Evolutionary conservation across 2,888 invertebrate species (phyloP).

Genomic region (Philereme vetulata): DNA sequence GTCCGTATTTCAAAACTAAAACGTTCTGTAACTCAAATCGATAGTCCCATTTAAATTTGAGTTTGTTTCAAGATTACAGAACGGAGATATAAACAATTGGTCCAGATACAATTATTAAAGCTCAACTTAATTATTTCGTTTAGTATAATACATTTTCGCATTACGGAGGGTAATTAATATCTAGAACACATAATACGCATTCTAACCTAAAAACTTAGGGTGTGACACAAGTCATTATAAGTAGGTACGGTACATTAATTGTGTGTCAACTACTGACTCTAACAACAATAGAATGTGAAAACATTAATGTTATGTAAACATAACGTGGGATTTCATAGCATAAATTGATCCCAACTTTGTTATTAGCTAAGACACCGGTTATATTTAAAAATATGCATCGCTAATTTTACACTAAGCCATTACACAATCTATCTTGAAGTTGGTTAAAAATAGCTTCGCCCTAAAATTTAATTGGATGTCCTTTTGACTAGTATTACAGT

Average conservation of each 20-base stretch:
- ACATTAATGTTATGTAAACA: constrained; percentile 31
- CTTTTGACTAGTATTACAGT: not conserved
- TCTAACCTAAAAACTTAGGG: constrained; percentile 17
- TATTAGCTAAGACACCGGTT: constrained; percentile 10
- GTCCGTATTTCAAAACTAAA: too few relatives aligned
- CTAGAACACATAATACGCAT: constrained; percentile 8
- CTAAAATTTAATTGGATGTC: not conserved
- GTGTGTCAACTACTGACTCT: constrained; percentile 19
- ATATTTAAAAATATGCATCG: constrained; percentile 8
- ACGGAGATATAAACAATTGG: too few relatives aligned
- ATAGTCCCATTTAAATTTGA: too few relatives aligned
- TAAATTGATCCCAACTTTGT: constrained; percentile 17
- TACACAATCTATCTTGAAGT: not conserved
- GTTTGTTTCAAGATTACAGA: too few relatives aligned
- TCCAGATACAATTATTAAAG: too few relatives aligned
- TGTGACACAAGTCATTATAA: constrained; percentile 7
- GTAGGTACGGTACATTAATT: constrained; percentile 10
- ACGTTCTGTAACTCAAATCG: too few relatives aligned
- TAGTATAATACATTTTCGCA: not conserved
- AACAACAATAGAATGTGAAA: constrained; percentile 31
- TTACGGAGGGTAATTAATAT: not conserved
- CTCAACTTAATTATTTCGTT: too few relatives aligned
- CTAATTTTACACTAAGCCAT: not conserved
- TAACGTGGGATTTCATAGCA: constrained; percentile 29
- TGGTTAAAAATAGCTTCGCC: constrained; percentile 2